Conservation (phyloP, 2,888 invertebrate species). For the Eilema caniola region DNA sequence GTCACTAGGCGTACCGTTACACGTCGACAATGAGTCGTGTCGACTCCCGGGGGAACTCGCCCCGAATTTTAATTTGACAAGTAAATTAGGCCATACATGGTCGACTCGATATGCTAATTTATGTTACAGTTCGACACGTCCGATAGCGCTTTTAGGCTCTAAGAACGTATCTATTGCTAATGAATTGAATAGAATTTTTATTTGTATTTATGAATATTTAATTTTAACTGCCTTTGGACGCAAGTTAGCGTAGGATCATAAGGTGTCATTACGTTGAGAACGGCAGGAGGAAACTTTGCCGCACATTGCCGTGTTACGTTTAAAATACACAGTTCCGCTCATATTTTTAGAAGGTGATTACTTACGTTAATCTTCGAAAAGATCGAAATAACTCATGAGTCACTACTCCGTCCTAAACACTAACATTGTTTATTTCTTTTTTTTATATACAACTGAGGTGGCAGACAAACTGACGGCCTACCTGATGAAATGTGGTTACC, state of each 20-base stretch:
- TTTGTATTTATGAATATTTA: not conserved
- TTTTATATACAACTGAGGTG: too few species aligned
- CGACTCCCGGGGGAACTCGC: constrained; percentile 70
- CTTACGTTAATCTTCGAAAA: too few species aligned
- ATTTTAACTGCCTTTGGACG: not conserved
- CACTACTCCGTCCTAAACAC: too few species aligned
- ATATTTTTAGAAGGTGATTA: too few species aligned
- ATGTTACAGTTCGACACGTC: constrained; percentile 42
- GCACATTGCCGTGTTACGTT: too few species aligned
- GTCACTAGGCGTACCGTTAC: constrained; percentile 61
- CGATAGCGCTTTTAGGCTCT: constrained; percentile 23
- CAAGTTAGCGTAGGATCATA: not conserved
- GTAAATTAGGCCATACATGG: constrained; percentile 69
- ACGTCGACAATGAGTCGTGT: constrained; percentile 61
- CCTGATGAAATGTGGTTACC: too few species aligned
- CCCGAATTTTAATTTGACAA: constrained; percentile 77
- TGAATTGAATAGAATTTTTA: not conserved
- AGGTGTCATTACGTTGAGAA: not conserved
- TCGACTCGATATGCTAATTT: constrained; percentile 51
- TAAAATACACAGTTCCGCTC: not conserved
- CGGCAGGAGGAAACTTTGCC: not conserved
- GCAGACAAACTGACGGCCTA: too few species aligned
- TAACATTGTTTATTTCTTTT: too few species aligned
- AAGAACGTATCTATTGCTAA: constrained; percentile 17
- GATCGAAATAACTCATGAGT: too few species aligned